Evolutionary conservation across 2,113 vertebrate genomes (phyloP).

Genomic region (Actenoides hombroni): DNA sequence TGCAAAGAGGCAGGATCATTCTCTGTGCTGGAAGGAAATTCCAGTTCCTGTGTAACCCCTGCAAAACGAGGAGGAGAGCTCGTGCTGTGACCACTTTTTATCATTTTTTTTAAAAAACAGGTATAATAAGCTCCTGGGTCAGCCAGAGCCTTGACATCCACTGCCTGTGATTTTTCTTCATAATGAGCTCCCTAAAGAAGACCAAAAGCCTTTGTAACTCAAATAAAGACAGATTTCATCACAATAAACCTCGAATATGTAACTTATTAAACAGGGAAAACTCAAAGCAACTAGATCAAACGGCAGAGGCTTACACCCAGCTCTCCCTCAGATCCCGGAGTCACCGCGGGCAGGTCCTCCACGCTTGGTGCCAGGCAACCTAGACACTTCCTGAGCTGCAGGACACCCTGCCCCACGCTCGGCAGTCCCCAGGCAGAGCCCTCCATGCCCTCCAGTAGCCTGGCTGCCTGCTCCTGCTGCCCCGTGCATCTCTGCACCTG

Average conservation of each 20-base stretch:
- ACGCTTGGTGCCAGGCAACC: background rate
- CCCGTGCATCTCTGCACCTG: background rate
- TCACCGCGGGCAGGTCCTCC: background rate
- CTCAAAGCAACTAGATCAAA: background rate
- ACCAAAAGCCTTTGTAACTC: slow-evolving; percentile 28
- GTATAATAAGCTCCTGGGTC: slow-evolving; percentile 31
- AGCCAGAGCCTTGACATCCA: background rate
- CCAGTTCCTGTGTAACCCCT: background rate
- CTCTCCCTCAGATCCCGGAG: fast-evolving
- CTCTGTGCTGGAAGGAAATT: background rate
- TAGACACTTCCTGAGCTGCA: background rate
- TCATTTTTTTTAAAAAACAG: background rate
- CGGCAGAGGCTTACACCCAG: background rate
- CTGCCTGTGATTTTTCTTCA: background rate
- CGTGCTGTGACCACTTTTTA: background rate
- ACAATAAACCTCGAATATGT: background rate
- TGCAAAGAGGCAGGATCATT: background rate
- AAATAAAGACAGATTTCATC: slow-evolving; percentile 18
- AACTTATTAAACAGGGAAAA: background rate
- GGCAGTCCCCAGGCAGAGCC: background rate
- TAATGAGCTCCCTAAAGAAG: slow-evolving; percentile 55
- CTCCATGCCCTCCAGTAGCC: background rate
- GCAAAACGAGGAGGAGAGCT: background rate
- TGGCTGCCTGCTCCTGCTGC: background rate
- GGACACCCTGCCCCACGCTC: background rate